Conservation (phyloP, 2,888 invertebrate genomes). For the Cerastis rubricosa region DNA sequence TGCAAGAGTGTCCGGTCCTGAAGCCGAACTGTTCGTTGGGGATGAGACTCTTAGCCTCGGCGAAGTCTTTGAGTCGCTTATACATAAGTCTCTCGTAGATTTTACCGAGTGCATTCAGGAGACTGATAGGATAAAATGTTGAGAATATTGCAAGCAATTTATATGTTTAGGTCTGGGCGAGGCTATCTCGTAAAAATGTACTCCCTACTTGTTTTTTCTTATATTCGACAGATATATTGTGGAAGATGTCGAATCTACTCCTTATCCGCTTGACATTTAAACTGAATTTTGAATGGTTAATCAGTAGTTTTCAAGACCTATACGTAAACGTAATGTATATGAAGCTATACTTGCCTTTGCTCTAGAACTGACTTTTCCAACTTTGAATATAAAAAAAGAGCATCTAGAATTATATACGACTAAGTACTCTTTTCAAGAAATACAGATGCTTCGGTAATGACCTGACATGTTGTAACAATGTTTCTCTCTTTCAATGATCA, state of each 20-base stretch:
- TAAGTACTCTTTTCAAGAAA: neutral
- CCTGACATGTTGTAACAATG: neutral
- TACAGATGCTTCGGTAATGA: neutral
- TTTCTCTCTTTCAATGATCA: neutral
- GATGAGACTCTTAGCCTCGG: too few relatives aligned
- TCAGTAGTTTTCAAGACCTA: neutral
- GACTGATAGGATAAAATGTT: slow-evolving; percentile 16
- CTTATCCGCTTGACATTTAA: neutral
- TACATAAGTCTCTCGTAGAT: too few relatives aligned
- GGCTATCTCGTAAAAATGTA: slow-evolving; percentile 20
- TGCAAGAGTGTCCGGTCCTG: too few relatives aligned
- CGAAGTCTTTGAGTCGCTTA: too few relatives aligned
- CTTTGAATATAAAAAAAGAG: neutral
- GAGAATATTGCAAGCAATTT: slow-evolving; percentile 10
- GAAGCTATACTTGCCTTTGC: neutral
- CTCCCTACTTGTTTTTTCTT: slow-evolving; percentile 7
- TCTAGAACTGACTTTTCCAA: neutral
- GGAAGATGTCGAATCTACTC: neutral
- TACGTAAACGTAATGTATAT: neutral
- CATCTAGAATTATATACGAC: neutral
- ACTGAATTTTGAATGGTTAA: neutral
- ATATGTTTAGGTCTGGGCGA: neutral
- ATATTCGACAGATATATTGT: neutral
- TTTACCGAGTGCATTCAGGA: too few relatives aligned
- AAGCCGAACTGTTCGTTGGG: too few relatives aligned